Evolutionary conservation across 1,140 invertebrate genomes (phyloP).

Genomic region (Uloborus diversus): DNA sequence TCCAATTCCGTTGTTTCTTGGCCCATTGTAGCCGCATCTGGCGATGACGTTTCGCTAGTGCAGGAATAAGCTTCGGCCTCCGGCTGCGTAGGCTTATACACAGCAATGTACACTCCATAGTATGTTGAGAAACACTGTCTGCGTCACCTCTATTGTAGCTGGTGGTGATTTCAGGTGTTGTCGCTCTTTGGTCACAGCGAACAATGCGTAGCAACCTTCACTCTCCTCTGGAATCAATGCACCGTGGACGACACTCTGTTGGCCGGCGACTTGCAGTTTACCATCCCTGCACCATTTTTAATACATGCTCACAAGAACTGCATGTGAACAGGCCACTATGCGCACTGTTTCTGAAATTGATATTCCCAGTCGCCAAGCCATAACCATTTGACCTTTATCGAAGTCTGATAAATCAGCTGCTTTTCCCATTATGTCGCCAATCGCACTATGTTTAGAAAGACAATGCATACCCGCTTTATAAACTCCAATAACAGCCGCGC

Average conservation of each 20-base stretch:
- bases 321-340: constrained; percentile 1
- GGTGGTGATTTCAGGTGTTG: too few species aligned
- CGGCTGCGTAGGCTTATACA: constrained; percentile 1
- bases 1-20: constrained; percentile 8
- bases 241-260: not conserved
- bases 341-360: not conserved
- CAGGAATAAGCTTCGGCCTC: not conserved
- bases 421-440: not conserved
- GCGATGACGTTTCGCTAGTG: not conserved
- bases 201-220: not conserved
- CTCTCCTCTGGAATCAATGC: not conserved
- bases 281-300: not conserved
- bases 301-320: not conserved
- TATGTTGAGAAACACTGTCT: constrained; percentile 8
- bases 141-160: not conserved
- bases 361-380: not conserved
- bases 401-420: constrained; percentile 5
- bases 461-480: too few species aligned
- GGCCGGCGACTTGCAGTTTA: not conserved
- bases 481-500: too few species aligned
- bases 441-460: not conserved
- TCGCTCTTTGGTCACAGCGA: not conserved
- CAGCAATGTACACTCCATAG: too few species aligned
- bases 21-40: not conserved
- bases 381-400: constrained; percentile 2